Conservation (phyloP, 2,797 vertebrate species). For the Jordanella pulchra region DNA sequence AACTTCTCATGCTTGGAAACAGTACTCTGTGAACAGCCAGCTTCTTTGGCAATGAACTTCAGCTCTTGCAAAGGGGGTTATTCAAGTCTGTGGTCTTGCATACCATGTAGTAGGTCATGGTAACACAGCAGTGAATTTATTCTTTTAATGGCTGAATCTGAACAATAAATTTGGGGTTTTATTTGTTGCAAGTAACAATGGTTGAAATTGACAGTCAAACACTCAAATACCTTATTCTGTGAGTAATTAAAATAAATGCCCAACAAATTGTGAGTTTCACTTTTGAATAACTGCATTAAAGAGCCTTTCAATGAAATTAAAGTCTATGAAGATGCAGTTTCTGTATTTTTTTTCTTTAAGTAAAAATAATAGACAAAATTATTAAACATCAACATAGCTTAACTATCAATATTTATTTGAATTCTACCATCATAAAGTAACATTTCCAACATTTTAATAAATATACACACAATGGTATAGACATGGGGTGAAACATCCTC, state of each 20-base stretch:
- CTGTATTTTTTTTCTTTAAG: neutral
- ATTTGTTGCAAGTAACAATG: neutral
- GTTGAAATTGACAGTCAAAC: neutral
- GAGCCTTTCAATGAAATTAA: neutral
- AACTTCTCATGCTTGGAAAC: neutral
- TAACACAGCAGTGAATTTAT: too few relatives aligned
- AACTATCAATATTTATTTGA: constrained; percentile 11
- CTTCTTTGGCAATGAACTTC: neutral
- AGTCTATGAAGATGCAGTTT: neutral
- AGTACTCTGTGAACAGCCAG: neutral
- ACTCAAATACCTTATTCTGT: neutral
- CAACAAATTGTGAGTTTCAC: too few relatives aligned
- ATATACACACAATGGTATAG: constrained; percentile 9
- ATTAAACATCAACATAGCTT: neutral
- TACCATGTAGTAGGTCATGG: neutral
- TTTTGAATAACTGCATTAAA: too few relatives aligned
- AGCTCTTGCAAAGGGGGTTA: neutral
- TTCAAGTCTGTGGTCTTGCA: neutral
- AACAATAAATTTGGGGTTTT: neutral
- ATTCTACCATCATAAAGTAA: constrained; percentile 7
- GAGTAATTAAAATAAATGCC: too few relatives aligned
- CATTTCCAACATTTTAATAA: constrained; percentile 19
- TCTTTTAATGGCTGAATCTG: neutral
- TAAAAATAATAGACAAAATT: neutral
- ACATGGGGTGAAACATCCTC: constrained; percentile 1